Base-by-base conservation (phyloP, 2,888 invertebrate species). In the Cheilosia urbana region DNA sequence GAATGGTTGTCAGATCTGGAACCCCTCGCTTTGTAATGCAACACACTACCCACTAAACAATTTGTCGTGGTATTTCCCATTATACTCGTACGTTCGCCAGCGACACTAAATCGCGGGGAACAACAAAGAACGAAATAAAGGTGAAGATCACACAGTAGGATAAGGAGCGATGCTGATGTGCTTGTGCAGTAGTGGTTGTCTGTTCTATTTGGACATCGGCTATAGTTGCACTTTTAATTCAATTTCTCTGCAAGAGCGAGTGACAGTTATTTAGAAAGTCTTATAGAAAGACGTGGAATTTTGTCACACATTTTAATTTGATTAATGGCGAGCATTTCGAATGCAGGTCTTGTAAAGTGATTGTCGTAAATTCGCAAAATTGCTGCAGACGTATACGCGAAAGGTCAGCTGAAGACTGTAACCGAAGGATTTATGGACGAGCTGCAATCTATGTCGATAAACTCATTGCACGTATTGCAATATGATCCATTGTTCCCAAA, bases 221-320 rank as follows among this genome's bases (percentile, higher is more conserved):
- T 83, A 42, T 49, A 49, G 68, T 78, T 73, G 68, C 78, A 83
- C 49, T 73, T 73, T 47, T 51, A 57, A 69, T 83, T 78, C 47
- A 73, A 65, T 78, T 83, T 83, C 83, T 78, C 83, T 63, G 30
- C 53, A 55, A 53, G 37, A 66, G 21, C 47, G 15, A 57, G 45
- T 68, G 69, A 34, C 49, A 42, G 62, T 63, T 83, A 76, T 83
- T 83, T 83, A 73, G 83, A 83, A 83, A 78, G 78, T 83, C 68
- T 34, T 45, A 34, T 17, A 57, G 9, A 13, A 69, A 69, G 40
- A 53, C 58, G 47, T 53, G 65, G 51, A 30, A 60, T 65, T 65
- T 53, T 13, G 57, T 55, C 60, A 30, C 71, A 51, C 45, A 81
- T 42, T 75, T 21, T 37, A 65, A 45, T 76, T 69, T 71, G 63